Base-by-base conservation (phyloP, 1,140 invertebrate genomes). In the Sycophila sp. region DNA sequence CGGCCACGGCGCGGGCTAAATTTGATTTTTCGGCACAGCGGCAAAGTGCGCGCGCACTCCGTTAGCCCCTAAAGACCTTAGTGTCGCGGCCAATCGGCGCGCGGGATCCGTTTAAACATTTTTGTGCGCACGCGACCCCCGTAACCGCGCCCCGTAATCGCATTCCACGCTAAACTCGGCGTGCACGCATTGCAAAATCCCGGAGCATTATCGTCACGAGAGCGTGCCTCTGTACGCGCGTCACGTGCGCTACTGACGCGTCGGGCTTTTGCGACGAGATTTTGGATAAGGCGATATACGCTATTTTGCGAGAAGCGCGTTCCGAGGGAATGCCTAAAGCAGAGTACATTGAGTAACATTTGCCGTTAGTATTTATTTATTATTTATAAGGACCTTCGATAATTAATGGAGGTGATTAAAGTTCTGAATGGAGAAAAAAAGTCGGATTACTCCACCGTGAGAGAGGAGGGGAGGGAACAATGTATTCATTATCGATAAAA, bases 91-190 rank as follows among this genome's bases (percentile, higher is more conserved):
- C 42, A 69, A 60, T 60, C 58, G 45, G 67, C 22, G 11, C 68
- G 47, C 15, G 30, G n/a, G 58, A 62, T 69, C 36, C 47, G 22
- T 71, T 70, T 56, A 65, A 65, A 71, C n/a, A 64, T 58, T 64
- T 64, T 71, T 71, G 65, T 30, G 28, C 68, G 34, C 56, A 17
- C 36, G 56, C 13, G 1, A 1, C 6, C 1, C 22, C 56, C 24
- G 22, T 60, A 53, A 60, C 40, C 45, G 56, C n/a, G 32, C 32
- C 24, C 19, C 40, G 56, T 69, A 60, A 60, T 69, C 32, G 60
- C 45, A 32, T 62, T 51, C 38, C 1, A 17, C 34, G 17, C 13
- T 24, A 19, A 15, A 8, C 51, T 8, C 28, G 42, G 0, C 1
- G 17, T 0, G n/a, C n/a, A 15, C 17, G 17, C 19, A 58, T 58